Evolutionary conservation across 2,888 invertebrate species (phyloP).

Genomic region (Dryomyza anilis): DNA sequence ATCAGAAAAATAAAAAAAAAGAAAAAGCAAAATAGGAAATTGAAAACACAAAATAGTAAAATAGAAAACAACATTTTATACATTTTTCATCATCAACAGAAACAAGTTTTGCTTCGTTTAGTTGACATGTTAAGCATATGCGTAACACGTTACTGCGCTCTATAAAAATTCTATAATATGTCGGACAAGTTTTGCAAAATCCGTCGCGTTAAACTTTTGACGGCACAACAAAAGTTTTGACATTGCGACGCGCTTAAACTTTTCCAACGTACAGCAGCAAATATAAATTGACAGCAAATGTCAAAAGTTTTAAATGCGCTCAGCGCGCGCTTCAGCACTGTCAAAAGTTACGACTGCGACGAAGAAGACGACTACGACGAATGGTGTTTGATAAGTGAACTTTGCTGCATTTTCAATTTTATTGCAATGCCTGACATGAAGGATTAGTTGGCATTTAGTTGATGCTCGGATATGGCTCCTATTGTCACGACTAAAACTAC

Average conservation of each 20-base stretch:
- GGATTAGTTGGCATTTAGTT: no score
- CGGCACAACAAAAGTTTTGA: conserved; percentile 2
- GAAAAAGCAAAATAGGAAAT: not conserved
- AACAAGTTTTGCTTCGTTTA: not conserved
- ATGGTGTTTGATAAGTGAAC: no score
- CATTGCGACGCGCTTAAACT: not conserved
- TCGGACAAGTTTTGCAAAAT: conserved; percentile 8
- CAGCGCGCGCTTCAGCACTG: not conserved
- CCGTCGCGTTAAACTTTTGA: no score
- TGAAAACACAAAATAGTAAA: not conserved
- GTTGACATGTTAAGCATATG: conserved; percentile 20
- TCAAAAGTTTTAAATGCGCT: conserved; percentile 17
- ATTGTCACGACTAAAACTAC: no score
- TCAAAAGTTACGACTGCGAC: not conserved
- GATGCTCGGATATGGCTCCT: no score
- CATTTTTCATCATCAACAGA: no score
- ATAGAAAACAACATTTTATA: no score
- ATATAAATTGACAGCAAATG: conserved; percentile 17
- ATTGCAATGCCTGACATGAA: no score
- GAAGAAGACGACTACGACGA: not conserved
- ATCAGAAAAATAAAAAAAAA: not conserved
- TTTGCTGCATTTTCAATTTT: no score
- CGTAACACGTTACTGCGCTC: conserved; percentile 15
- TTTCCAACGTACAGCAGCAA: not conserved
- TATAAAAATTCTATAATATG: conserved; percentile 20